Evolutionary conservation across 2,797 vertebrate species (phyloP), one percentile per base, ranked within the genome.

Genomic region (Girardinus metallicus): DNA sequence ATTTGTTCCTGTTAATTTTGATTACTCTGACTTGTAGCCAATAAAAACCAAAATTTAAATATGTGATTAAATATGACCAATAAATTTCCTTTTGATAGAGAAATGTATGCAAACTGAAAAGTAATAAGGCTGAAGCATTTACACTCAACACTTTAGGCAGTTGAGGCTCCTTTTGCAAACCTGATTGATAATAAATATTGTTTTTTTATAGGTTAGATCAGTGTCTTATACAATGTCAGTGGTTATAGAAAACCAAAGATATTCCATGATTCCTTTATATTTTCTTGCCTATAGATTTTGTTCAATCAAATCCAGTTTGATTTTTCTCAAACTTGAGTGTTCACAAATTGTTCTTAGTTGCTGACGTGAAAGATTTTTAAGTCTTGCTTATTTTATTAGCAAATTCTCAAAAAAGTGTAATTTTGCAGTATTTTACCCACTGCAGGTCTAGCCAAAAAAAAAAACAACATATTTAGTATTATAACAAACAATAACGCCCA

Each of bases 401-500:
- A 77, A 39, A 41, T 77, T 77, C 49, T 88, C 66, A 85, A 76
- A 49, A 75, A 70, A 76, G 23, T 3, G 0, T 5, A 36, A 77
- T 21, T 0, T 76, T 18, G 85, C 11, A 85, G 8, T 2, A 64
- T 85, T 78, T 77, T 13, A 81, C 74, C 79, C 34, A 82, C 46
- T 26, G 76, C 23, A 57, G 60, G 7, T 78, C 41, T 72, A 9
- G 3, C 73, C 11, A 68, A 47, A 34, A 36, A 80, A 34, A 74
- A 78, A 10, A 62, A 55, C 2, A 60, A 93, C 76, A 90, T 13
- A 41, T 39, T 41, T n/a, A 8, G 2, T 71, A 44, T 29, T 44
- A 29, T 44, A 16, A 71, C 5, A 6, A 44, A 2, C 68, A 46
- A 16, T 46, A 71, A 71, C 15, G 8, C 26, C 6, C 23, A 6